Conservation (phyloP, 2,113 vertebrate species). For the Climacteris rufus region DNA sequence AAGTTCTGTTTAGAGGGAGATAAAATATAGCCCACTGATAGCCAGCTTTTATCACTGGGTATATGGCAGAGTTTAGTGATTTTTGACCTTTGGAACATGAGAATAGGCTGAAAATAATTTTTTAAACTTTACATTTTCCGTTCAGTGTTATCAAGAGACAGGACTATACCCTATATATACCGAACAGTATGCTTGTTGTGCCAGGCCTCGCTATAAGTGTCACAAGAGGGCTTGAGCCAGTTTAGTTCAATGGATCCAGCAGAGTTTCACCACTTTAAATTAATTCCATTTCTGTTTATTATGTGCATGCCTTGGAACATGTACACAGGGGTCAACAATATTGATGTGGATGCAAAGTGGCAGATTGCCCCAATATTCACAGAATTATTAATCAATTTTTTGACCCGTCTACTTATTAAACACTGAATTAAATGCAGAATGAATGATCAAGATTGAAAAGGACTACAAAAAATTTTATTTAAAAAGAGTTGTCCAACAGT, state of each 20-base stretch:
- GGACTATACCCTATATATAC: rapidly evolving
- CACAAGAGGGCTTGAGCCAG: not conserved
- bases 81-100: not conserved
- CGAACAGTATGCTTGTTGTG: not conserved
- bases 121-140: not conserved
- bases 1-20: not conserved
- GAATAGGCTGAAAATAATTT: not conserved
- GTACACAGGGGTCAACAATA: rapidly evolving
- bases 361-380: not conserved
- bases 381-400: not conserved
- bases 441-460: not conserved
- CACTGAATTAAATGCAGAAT: not conserved
- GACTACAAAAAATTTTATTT: not conserved
- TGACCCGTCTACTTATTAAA: not conserved
- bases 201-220: not conserved
- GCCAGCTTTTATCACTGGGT: not conserved
- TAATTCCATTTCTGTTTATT: not conserved
- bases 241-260: not conserved
- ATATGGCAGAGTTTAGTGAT: not conserved
- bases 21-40: not conserved
- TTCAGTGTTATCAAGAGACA: not conserved
- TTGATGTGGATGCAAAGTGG: not conserved
- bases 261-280: not conserved
- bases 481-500: not conserved
- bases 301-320: not conserved